Evolutionary conservation across 2,888 invertebrate genomes (phyloP).

Genomic region (Plemyria rubiginata): DNA sequence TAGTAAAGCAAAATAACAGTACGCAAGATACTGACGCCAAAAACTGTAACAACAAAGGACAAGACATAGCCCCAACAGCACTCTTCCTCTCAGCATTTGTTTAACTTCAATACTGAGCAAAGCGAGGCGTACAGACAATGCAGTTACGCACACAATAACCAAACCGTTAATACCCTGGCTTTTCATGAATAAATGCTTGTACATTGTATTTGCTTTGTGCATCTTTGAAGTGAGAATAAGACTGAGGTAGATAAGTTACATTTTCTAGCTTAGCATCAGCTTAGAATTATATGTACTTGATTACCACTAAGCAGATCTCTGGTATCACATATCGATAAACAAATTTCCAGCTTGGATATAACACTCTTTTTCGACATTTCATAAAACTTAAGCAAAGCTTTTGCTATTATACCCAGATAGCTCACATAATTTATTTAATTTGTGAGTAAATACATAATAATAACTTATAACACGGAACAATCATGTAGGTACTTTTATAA

Average conservation of each 20-base stretch:
- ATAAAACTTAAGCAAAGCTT: too few species aligned
- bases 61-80: constrained; percentile 1
- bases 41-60: constrained; percentile 12
- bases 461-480: too few species aligned
- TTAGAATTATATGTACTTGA: too few species aligned
- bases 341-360: background rate
- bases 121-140: constrained; percentile 68
- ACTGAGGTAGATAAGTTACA: too few species aligned
- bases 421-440: too few species aligned
- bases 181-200: constrained; percentile 59
- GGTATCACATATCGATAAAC: too few species aligned
- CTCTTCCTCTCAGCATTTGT: constrained; percentile 22
- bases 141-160: constrained; percentile 68
- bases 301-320: too few species aligned
- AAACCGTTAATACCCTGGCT: constrained; percentile 61
- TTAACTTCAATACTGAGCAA: constrained; percentile 42
- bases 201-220: constrained; percentile 36
- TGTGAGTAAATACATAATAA: too few species aligned
- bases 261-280: too few species aligned
- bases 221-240: background rate
- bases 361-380: background rate
- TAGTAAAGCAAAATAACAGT: too few species aligned
- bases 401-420: too few species aligned
- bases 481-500: too few species aligned
- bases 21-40: constrained; percentile 10